Conservation (phyloP, 2,888 invertebrate species). For the Agonopterix heracliana region DNA sequence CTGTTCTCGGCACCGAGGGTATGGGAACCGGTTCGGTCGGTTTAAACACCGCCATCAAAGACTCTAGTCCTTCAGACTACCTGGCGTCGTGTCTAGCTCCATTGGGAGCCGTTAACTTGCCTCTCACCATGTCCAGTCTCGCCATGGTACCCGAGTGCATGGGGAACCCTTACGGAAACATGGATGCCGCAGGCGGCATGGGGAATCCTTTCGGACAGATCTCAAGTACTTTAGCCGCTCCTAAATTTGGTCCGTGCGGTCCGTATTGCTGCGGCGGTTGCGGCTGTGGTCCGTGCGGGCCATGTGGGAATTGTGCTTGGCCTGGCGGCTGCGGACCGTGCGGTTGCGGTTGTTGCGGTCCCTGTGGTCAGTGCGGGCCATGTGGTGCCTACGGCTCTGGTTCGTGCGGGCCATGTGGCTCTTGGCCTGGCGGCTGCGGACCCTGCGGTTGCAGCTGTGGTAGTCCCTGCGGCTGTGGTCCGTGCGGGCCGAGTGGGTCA, state of each 20-base stretch:
- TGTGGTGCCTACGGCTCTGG: slow-evolving; percentile 15
- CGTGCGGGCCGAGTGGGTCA: slow-evolving; percentile 4
- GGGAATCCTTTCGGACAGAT: background rate
- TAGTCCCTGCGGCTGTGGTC: slow-evolving; percentile 10
- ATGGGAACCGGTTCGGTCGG: background rate
- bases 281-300: slow-evolving; percentile 8
- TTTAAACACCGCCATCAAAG: background rate
- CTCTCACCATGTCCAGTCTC: background rate
- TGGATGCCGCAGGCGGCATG: too few relatives aligned
- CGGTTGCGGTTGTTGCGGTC: slow-evolving; percentile 1
- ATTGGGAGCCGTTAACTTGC: slow-evolving; percentile 1
- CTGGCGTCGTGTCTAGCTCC: background rate
- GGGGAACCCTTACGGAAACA: background rate
- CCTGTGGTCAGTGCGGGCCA: slow-evolving; percentile 16
- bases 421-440: slow-evolving; percentile 12
- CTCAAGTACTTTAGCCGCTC: background rate
- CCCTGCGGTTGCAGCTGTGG: slow-evolving; percentile 10
- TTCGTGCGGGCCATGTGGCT: slow-evolving; percentile 6
- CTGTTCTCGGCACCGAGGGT: background rate
- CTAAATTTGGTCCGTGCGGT: background rate
- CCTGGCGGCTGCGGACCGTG: slow-evolving; percentile 20
- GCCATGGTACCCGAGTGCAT: background rate
- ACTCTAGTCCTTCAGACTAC: slow-evolving; percentile 7
- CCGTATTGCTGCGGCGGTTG: background rate
- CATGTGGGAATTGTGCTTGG: slow-evolving; percentile 11